Percentiles rank a stretch among this genome's conserved stretches.
These are phyloP conservation scores for Pediacus dermestoides DNA, from an alignment of 2,888 invertebrate genomes.

Conservation along the genomic window DNA sequence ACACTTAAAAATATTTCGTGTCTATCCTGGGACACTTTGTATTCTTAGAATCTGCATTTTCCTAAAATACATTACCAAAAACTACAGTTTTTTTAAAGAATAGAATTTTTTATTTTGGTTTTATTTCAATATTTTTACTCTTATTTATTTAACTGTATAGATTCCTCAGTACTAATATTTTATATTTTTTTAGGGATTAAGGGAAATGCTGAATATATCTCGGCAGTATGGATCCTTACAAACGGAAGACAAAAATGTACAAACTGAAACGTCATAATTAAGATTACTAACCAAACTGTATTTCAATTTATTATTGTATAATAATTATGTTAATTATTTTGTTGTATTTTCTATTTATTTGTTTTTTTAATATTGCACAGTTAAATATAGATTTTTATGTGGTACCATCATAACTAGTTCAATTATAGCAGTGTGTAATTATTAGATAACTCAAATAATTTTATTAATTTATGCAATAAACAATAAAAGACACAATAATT, in stretches of 20 bases:
- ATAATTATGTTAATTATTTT: conserved; percentile 16
- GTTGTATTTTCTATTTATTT: conserved; percentile 22
- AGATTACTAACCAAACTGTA: conserved; percentile 8
- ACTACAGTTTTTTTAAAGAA: too few species aligned
- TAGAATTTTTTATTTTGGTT: too few species aligned
- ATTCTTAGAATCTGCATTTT: too few species aligned
- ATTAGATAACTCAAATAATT: conserved; percentile 2
- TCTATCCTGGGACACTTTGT: too few species aligned
- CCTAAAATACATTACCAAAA: too few species aligned
- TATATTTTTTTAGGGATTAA: conserved; percentile 60
- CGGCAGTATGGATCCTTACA: conserved; percentile 68
- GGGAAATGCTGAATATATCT: conserved; percentile 81
- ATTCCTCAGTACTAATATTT: background rate
- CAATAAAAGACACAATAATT: conserved; percentile 5
- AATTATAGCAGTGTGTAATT: too few species aligned
- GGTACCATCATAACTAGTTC: conserved; percentile 6
- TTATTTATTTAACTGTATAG: background rate
- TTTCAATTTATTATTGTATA: conserved; percentile 11
- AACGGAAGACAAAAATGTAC: conserved; percentile 71
- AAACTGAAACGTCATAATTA: conserved; percentile 57
- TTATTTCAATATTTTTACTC: too few species aligned
- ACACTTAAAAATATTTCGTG: too few species aligned
- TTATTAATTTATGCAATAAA: conserved; percentile 12
- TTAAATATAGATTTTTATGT: conserved; percentile 19
- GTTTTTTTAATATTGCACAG: conserved; percentile 26